Evolutionary conservation across 2,888 invertebrate genomes (phyloP), one percentile per base, ranked within the genome.

Genomic region (Chaitophorus viminalis): DNA sequence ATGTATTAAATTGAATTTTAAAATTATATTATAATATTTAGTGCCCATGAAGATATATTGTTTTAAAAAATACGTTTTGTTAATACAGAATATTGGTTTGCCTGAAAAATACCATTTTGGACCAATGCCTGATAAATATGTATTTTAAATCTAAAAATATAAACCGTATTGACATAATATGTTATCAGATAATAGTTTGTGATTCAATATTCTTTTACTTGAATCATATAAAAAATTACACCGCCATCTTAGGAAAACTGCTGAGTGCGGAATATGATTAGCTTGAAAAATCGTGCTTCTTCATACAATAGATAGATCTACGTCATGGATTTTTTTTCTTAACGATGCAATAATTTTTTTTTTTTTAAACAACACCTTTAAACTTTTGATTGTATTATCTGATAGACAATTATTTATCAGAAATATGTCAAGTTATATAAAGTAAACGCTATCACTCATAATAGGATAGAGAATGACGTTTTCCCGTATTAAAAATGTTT

Each of bases 321-420:
- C 74, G 60, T 74, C 54, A 36, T 29, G 60, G 14, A 31, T 78
- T 8, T 78, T 21, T 78, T 76, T n/a, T 33, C 5, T 9, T 29
- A 39, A 83, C 29, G 75, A 75, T 17, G n/a, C 36, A 36, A 33
- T 75, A 36, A 33, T 60, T 60, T 54, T 36, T 75, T 70, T 17
- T 83, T 74, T 70, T 18, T 3, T 14, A 18, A n/a, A 33, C 0
- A 33, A 82, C 76, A 29, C 68, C n/a, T 52, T 31, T 18, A 77
- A 85, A 85, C 84, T 85, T 85, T 77, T 77, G 84, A 85, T 52
- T 77, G n/a, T 52, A 85, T 31, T 85, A 76, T 33, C 11, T 77
- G 68, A 77, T 33, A 31, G 68, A 77, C 84, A 77, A 77, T 85
- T 68, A 77, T 77, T 52, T 85, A 77, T 77, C 46, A 25, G 68